Evolutionary conservation across 2,113 vertebrate genomes (phyloP).

Genomic region (Mystacornis crossleyi): DNA sequence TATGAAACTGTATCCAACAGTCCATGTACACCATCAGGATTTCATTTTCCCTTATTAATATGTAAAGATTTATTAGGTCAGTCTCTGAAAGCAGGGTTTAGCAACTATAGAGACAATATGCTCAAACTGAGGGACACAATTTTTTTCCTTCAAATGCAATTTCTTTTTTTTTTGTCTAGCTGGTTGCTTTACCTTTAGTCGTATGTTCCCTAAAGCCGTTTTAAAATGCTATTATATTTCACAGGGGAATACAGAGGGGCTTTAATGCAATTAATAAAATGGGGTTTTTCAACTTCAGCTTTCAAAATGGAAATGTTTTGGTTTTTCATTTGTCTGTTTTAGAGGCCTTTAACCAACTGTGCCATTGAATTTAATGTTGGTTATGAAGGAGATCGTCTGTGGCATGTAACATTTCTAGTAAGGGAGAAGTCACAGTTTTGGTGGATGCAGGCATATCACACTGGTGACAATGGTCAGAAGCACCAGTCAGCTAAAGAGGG

Average conservation of each 20-base stretch:
- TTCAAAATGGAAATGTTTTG: not conserved
- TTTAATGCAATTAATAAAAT: not conserved
- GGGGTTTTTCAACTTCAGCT: not conserved
- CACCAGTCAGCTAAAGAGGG: not conserved
- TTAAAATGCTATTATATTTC: not conserved
- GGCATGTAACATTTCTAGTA: not conserved
- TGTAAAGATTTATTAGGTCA: not conserved
- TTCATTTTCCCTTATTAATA: not conserved
- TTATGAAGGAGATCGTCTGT: not conserved
- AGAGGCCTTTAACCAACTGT: not conserved
- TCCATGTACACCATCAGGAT: not conserved
- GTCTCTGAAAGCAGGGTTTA: not conserved
- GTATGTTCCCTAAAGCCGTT: not conserved
- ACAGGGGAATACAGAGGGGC: not conserved
- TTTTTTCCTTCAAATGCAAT: not conserved
- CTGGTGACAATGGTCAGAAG: not conserved
- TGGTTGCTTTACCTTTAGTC: not conserved
- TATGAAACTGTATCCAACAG: not conserved
- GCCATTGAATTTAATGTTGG: not conserved
- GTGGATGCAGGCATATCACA: not conserved
- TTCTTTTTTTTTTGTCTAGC: not conserved
- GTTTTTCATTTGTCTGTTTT: not conserved
- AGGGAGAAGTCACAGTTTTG: not conserved
- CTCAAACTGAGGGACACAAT: not conserved
- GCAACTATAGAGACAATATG: not conserved